These are phyloP conservation scores for Hermaeophaga mercurialis DNA, from an alignment of 2,888 invertebrate species.

Conservation along the genomic window DNA sequence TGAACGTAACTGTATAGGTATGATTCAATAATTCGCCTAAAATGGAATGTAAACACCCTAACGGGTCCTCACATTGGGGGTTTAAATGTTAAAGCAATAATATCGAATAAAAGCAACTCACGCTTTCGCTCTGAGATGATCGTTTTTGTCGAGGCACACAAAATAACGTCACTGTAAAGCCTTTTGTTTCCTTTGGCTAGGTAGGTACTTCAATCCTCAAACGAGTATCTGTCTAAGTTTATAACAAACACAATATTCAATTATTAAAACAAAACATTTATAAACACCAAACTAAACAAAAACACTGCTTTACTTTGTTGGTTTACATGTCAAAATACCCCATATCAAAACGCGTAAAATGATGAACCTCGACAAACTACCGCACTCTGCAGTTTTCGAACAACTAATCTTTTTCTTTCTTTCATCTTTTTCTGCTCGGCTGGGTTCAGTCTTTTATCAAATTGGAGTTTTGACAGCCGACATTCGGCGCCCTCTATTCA, in stretches of 20 bases:
- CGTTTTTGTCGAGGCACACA: slow-evolving; percentile 67
- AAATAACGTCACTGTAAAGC: slow-evolving; percentile 62
- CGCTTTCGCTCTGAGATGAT: slow-evolving; percentile 63
- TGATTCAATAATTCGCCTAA: neutral
- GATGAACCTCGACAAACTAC: slow-evolving; percentile 12
- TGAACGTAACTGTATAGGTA: slow-evolving; percentile 9
- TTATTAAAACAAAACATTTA: slow-evolving; percentile 27
- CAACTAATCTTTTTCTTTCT: slow-evolving; percentile 22
- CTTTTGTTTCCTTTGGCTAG: slow-evolving; percentile 35
- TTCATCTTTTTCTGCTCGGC: slow-evolving; percentile 7
- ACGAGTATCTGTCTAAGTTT: slow-evolving; percentile 13
- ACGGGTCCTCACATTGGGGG: neutral
- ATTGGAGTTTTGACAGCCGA: neutral
- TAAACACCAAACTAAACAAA: slow-evolving; percentile 33
- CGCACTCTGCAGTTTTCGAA: slow-evolving; percentile 6
- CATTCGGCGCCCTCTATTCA: neutral
- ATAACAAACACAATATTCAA: slow-evolving; percentile 20
- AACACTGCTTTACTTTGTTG: slow-evolving; percentile 23
- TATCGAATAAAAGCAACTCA: slow-evolving; percentile 51
- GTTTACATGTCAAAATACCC: slow-evolving; percentile 34
- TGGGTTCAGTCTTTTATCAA: slow-evolving; percentile 14
- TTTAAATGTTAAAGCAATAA: neutral
- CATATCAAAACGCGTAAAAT: slow-evolving; percentile 23
- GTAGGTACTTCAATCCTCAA: slow-evolving; percentile 22
- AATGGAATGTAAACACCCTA: slow-evolving; percentile 1